These are phyloP conservation scores for Lethenteron reissneri DNA, from an alignment of 2,113 vertebrate genomes.

Conservation along the genomic window DNA sequence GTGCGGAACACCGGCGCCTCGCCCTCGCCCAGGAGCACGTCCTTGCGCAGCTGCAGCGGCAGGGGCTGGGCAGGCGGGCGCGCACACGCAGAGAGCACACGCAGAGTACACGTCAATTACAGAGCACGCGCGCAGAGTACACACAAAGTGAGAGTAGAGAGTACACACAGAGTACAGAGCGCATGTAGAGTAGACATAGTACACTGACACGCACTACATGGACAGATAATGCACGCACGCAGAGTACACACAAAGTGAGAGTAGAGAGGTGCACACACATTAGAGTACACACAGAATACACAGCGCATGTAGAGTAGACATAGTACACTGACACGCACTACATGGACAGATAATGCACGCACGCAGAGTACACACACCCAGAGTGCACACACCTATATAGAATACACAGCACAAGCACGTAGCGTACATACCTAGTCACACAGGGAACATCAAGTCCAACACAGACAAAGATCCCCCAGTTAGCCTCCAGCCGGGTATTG, in stretches of 20 bases:
- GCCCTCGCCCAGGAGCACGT: neutral
- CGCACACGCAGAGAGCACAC: neutral
- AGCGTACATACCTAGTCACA: too few species aligned
- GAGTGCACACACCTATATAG: too few species aligned
- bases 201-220: neutral
- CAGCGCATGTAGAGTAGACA: neutral
- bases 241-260: neutral
- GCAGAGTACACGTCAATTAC: neutral
- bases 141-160: neutral
- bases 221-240: neutral
- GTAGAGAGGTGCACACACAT: neutral
- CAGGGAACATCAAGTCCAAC: too few species aligned
- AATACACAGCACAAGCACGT: too few species aligned
- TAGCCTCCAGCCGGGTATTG: too few species aligned
- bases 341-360: neutral
- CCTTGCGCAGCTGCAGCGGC: constrained; percentile 5
- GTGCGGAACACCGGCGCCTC: neutral
- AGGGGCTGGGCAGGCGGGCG: neutral
- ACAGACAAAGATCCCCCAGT: too few species aligned
- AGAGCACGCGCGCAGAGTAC: neutral
- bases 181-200: neutral
- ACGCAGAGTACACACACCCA: too few species aligned
- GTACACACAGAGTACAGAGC: neutral
- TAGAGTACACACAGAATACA: neutral
- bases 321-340: neutral